Conservation (phyloP, 1,140 invertebrate species). For the Nomia melanderi region DNA sequence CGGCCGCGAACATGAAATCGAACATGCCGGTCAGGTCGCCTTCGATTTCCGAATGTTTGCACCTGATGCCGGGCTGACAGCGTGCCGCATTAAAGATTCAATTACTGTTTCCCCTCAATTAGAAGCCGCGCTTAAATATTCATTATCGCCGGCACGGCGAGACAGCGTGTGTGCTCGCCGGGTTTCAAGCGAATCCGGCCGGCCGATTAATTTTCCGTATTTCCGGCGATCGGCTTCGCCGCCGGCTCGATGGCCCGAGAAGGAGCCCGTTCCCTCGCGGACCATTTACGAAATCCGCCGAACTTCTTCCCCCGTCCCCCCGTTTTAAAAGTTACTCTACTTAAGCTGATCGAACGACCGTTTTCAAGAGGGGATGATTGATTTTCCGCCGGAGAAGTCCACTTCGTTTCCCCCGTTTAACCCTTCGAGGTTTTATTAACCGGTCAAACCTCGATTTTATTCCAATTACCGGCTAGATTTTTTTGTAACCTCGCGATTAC, state of each 20-base stretch:
- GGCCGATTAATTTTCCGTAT: neutral
- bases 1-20: no score
- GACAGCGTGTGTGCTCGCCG: neutral
- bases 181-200: neutral
- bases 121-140: conserved; percentile 30
- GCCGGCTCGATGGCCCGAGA: neutral
- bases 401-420: neutral
- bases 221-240: neutral
- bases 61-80: conserved; percentile 14
- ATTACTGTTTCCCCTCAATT: conserved; percentile 32
- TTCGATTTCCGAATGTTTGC: conserved; percentile 26
- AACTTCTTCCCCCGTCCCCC: neutral
- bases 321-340: neutral
- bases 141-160: neutral
- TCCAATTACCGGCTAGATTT: no score
- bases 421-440: no score
- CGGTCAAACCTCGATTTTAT: no score
- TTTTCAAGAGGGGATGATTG: neutral
- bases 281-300: neutral
- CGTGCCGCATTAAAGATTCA: conserved; percentile 27
- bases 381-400: neutral
- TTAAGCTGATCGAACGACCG: neutral
- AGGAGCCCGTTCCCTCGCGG: neutral
- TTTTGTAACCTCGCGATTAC: no score
- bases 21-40: no score